phyloP scores from a whole-genome alignment of 2,113 vertebrate species.

The Mystacornis crossleyi region DNA sequence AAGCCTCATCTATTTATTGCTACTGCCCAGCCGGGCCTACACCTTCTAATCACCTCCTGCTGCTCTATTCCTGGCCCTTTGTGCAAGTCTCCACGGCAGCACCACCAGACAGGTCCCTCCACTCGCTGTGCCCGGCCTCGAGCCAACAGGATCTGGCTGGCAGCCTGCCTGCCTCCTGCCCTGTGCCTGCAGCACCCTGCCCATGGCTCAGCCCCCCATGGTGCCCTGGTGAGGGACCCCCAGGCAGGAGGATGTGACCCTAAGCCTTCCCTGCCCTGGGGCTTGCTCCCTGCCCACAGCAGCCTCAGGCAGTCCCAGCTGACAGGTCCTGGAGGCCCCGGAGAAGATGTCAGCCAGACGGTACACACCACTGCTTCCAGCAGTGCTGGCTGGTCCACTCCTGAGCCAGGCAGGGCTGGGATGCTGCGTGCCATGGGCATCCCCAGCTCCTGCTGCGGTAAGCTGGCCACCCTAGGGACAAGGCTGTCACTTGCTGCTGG shows the following conservation, averaged over 20 bases:
- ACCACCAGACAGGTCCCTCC: slow-evolving; percentile 1
- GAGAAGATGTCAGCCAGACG: neutral
- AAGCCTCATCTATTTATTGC: slow-evolving; percentile 21
- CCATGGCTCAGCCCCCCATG: accelerated
- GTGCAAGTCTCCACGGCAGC: neutral
- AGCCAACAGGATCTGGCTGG: slow-evolving; percentile 14
- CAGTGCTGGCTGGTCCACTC: neutral
- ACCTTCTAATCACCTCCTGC: slow-evolving; percentile 34
- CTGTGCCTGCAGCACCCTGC: neutral
- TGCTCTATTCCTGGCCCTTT: slow-evolving; percentile 34
- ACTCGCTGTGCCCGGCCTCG: accelerated
- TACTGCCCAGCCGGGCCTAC: neutral
- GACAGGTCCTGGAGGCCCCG: accelerated
- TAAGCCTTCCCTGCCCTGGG: accelerated
- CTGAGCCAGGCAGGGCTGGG: neutral
- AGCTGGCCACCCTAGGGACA: neutral
- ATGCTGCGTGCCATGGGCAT: accelerated
- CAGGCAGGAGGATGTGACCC: neutral
- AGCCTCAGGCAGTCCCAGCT: neutral
- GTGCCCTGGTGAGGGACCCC: neutral
- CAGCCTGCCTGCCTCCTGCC: neutral
- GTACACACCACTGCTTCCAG: neutral
- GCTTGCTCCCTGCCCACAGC: neutral
- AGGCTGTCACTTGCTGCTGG: accelerated
- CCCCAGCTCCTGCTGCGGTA: neutral